Conservation (phyloP, 2,113 vertebrate genomes). For the Lophotis ruficrista region DNA sequence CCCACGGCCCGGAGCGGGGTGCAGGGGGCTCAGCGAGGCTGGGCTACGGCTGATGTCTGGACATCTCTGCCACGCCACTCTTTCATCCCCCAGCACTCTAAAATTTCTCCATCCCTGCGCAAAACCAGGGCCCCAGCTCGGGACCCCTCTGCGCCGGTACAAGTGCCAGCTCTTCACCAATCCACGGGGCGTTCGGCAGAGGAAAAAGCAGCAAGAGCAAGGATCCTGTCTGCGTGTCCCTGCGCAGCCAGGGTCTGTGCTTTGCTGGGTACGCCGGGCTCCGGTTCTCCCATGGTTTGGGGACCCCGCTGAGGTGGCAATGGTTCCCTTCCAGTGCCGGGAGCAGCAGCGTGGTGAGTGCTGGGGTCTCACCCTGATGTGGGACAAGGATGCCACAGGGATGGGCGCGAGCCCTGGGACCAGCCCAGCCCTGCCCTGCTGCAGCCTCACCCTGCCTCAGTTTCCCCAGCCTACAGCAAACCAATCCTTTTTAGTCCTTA, state of each 20-base stretch:
- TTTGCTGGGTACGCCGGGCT: neutral
- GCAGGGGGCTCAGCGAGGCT: neutral
- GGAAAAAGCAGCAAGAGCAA: neutral
- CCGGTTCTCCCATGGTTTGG: neutral
- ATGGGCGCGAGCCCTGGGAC: rapidly evolving
- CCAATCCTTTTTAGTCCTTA: neutral
- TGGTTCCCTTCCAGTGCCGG: neutral
- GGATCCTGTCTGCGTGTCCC: neutral
- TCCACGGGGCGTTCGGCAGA: rapidly evolving
- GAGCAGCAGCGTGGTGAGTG: neutral
- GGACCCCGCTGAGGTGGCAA: neutral
- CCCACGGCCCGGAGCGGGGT: neutral
- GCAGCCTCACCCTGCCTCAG: neutral
- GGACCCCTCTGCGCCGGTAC: neutral
- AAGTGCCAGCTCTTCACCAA: neutral
- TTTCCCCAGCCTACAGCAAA: neutral
- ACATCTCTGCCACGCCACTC: neutral
- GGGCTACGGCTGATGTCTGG: neutral
- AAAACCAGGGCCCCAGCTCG: neutral
- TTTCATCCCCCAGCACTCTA: neutral
- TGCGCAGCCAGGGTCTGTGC: neutral
- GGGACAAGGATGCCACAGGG: neutral
- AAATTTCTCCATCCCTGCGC: neutral
- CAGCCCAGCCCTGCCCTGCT: neutral
- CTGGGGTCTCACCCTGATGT: neutral